Conservation (phyloP, 2,888 invertebrate genomes). For the Eupithecia abbreviata region DNA sequence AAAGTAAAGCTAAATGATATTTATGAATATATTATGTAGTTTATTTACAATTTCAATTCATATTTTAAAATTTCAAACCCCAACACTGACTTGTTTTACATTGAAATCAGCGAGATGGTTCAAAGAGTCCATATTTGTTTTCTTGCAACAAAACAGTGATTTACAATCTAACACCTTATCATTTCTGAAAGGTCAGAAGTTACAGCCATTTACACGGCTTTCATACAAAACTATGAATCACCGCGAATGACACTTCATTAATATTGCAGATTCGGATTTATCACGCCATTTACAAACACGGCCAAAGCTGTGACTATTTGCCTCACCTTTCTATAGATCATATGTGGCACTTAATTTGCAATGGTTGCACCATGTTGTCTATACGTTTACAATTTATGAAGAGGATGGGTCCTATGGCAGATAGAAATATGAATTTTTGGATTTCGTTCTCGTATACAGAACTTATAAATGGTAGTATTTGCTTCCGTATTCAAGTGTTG, state of each 20-base stretch:
- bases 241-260: conserved; percentile 30
- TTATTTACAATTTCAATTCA: neutral
- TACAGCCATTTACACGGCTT: conserved; percentile 22
- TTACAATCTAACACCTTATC: conserved; percentile 6
- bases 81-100: neutral
- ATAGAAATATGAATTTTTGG: neutral
- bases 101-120: neutral
- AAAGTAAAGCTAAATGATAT: neutral
- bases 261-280: conserved; percentile 35
- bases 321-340: conserved; percentile 40
- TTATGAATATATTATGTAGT: neutral
- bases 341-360: conserved; percentile 34
- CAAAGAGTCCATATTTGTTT: neutral
- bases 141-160: neutral
- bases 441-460: neutral
- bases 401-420: neutral
- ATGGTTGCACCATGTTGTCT: conserved; percentile 31
- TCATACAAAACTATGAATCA: conserved; percentile 31
- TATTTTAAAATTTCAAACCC: neutral
- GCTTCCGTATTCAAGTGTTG: neutral
- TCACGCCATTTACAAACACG: conserved; percentile 40
- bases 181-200: conserved; percentile 13
- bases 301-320: conserved; percentile 41
- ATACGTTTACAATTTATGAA: neutral
- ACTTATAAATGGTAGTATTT: neutral